phyloP scores from a whole-genome alignment of 2,797 vertebrate species.

The Naso thynnoides region DNA sequence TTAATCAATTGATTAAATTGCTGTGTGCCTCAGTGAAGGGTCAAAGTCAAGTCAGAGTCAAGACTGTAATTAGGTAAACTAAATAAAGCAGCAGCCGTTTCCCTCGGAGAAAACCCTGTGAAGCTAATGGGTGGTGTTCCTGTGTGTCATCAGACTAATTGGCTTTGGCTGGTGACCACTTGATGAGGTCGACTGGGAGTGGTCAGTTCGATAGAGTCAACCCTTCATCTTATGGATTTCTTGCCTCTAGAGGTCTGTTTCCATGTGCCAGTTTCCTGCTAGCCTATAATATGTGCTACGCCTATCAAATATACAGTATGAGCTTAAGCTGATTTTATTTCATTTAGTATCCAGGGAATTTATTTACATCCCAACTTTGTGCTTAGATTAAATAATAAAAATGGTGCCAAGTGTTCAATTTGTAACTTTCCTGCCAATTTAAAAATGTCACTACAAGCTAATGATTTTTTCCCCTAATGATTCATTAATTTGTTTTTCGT shows the following conservation, averaged over 20 bases:
- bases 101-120: slow-evolving; percentile 22
- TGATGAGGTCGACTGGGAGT: slow-evolving; percentile 61
- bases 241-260: not conserved
- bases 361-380: not conserved
- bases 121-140: slow-evolving; percentile 48
- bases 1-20: slow-evolving; percentile 62
- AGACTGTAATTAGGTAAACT: slow-evolving; percentile 40
- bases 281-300: not conserved
- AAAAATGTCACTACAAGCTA: not conserved
- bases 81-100: slow-evolving; percentile 42
- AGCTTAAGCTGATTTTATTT: not conserved
- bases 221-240: slow-evolving; percentile 50
- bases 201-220: slow-evolving; percentile 57
- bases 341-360: not conserved
- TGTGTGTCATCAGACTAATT: slow-evolving; percentile 75
- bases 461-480: not conserved
- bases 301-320: not conserved
- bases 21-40: slow-evolving; percentile 14
- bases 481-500: not conserved
- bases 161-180: slow-evolving; percentile 66
- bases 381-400: not conserved
- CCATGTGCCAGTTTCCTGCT: not conserved
- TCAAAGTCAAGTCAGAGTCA: slow-evolving; percentile 46
- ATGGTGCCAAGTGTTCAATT: not conserved
- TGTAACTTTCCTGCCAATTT: not conserved